Base-by-base conservation (phyloP, 2,888 invertebrate species). In the Ommatoiulus sabulosus region DNA sequence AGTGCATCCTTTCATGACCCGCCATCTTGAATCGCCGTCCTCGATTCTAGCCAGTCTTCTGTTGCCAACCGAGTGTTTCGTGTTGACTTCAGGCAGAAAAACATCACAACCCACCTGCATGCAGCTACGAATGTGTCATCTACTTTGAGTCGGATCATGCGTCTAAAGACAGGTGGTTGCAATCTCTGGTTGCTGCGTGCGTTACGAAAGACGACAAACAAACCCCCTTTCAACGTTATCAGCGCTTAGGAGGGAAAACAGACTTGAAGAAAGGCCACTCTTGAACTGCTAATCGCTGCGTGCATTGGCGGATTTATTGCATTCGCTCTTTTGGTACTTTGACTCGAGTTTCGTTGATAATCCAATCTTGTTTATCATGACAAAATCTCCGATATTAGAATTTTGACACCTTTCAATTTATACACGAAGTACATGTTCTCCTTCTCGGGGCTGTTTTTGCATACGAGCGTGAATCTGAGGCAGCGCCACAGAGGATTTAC, bases 91-190 rank as follows among this genome's bases (percentile, higher is more conserved):
- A 80, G 20, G 80, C 24, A 20, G 35, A 35, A 80, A 80, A 24
- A 80, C 80, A 80, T 35, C 35, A 35, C 80, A 35, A 7, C 35
- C 35, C 80, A 80, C 80, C 80, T 80, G 72, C 72, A n/a, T n/a
- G n/a, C n/a, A 72, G 24, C 17, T 2, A 24, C 72, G 24, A 24
- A 24, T 80, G 80, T 80, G 80, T 80, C 80, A 80, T 80, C 80
- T 80, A 80, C 80, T 35, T 80, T 80, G 80, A 80, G 80, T 35
- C 35, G 6, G 80, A 80, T 80, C 80, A 80, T 80, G 20, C 80
- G 80, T 80, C 80, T 80, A 35, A 80, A 80, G 80, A 80, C 80
- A 80, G 80, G 80, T 80, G 80, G 80, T 80, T 80, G 80, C 80
- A 80, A 80, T 80, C 80, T 80, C 80, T 80, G 80, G 80, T 80